phyloP scores from a whole-genome alignment of 2,113 vertebrate species.

The human (Homo sapiens) region DNA sequence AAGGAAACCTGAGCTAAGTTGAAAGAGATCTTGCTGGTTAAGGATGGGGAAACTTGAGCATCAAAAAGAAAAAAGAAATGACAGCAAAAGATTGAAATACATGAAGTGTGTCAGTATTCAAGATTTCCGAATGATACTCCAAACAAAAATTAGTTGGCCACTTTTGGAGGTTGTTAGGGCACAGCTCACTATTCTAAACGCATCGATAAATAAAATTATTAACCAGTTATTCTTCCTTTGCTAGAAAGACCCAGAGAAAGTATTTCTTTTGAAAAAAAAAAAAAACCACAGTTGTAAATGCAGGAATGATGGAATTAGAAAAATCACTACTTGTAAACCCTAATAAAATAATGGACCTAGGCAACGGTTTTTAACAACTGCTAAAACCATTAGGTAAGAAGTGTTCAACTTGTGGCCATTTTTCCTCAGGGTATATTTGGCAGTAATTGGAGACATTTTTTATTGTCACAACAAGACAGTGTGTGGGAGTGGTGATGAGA shows the following conservation, averaged over 20 bases:
- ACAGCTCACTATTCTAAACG: slow-evolving; percentile 1
- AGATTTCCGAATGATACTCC: not conserved
- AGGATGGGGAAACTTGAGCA: not conserved
- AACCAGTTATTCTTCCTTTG: not conserved
- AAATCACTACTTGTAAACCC: not conserved
- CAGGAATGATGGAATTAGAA: not conserved
- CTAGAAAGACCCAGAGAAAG: not conserved
- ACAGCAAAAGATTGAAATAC: not conserved
- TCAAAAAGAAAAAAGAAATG: not conserved
- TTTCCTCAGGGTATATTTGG: not conserved
- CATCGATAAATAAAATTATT: not conserved
- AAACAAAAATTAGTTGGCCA: not conserved
- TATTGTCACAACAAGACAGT: not conserved
- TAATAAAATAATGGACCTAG: not conserved
- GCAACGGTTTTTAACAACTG: not conserved
- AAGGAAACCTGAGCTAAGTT: slow-evolving; percentile 16
- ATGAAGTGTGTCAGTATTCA: not conserved
- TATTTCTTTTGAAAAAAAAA: not conserved
- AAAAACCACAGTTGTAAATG: not conserved
- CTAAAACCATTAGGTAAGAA: not conserved
- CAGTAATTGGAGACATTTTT: not conserved
- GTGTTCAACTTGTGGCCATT: not conserved
- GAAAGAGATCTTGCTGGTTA: not conserved
- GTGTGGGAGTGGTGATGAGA: not conserved
- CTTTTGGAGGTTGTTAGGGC: not conserved